Percentiles rank a stretch among this genome's conserved stretches.
Evolutionary conservation across 2,888 invertebrate genomes (phyloP).

Genomic region (Dorcus parallelipipedus): DNA sequence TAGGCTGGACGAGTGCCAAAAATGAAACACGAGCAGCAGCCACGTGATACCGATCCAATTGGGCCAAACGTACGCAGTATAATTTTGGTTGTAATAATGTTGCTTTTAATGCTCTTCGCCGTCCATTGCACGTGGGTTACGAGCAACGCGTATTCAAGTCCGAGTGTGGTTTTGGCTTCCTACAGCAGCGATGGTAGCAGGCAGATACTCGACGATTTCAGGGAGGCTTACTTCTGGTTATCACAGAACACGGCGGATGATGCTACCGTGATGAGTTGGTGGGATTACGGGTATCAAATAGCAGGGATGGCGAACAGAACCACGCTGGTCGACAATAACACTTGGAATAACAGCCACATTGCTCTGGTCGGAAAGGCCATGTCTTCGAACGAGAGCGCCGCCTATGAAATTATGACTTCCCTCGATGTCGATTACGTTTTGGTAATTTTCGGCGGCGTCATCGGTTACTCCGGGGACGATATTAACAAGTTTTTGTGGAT

Average conservation of each 20-base stretch:
- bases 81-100: slow-evolving; percentile 82
- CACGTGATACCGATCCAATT: slow-evolving; percentile 55
- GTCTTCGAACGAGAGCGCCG: slow-evolving; percentile 97
- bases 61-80: slow-evolving; percentile 87
- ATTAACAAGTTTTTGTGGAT: slow-evolving; percentile 99
- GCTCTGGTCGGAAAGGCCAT: slow-evolving; percentile 99
- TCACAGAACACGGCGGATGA: slow-evolving; percentile 96
- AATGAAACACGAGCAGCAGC: slow-evolving; percentile 68
- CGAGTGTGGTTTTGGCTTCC: slow-evolving; percentile 97
- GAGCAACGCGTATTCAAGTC: slow-evolving; percentile 98
- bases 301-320: slow-evolving; percentile 99
- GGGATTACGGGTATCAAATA: slow-evolving; percentile 63
- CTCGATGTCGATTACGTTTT: slow-evolving; percentile 97
- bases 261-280: slow-evolving; percentile 97
- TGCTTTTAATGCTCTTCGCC: slow-evolving; percentile 94
- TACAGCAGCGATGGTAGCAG: slow-evolving; percentile 94
- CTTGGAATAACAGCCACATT: slow-evolving; percentile 99
- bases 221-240: slow-evolving; percentile 99
- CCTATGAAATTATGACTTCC: slow-evolving; percentile 95
- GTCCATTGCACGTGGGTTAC: slow-evolving; percentile 99
- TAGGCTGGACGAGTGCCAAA: slow-evolving; percentile 83
- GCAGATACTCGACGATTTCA: slow-evolving; percentile 96
- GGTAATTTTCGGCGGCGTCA: slow-evolving; percentile 99
- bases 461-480: slow-evolving; percentile 98
- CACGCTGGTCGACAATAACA: slow-evolving; percentile 98